phyloP scores from a whole-genome alignment of 2,888 invertebrate species.

The Agrilus biguttatus region DNA sequence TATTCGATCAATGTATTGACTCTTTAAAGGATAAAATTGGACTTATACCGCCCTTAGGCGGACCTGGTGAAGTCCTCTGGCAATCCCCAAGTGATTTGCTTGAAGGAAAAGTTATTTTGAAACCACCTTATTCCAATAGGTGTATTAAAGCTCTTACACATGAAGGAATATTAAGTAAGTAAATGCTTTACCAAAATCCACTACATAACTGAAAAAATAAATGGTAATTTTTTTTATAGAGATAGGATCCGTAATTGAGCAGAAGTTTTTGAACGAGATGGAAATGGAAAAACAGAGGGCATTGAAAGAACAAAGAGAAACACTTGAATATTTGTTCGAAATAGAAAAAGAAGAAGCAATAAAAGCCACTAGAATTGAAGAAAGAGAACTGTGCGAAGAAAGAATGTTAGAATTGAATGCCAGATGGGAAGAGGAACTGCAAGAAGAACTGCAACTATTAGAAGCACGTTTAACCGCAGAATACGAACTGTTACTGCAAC shows the following conservation, averaged over 20 bases:
- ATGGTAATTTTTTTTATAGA: constrained; percentile 11
- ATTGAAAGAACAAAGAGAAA: constrained; percentile 19
- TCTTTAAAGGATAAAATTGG: constrained; percentile 21
- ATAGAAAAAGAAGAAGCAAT: constrained; percentile 13
- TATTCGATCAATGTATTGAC: constrained; percentile 22
- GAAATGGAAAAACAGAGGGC: constrained; percentile 20
- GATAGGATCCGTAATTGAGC: constrained; percentile 23
- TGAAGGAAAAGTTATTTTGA: constrained; percentile 27
- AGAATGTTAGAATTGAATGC: constrained; percentile 9
- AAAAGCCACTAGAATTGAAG: constrained; percentile 8
- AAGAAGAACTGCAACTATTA: constrained; percentile 8
- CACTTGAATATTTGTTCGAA: constrained; percentile 12
- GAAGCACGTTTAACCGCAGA: constrained; percentile 8
- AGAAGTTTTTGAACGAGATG: constrained; percentile 20
- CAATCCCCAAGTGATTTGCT: constrained; percentile 31
- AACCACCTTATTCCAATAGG: constrained; percentile 27
- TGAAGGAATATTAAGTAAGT: constrained; percentile 26
- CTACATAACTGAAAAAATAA: neutral
- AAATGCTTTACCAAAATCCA: neutral
- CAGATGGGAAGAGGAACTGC: constrained; percentile 12
- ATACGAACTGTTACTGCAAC: constrained; percentile 10
- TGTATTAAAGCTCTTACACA: constrained; percentile 29
- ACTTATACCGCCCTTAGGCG: constrained; percentile 20
- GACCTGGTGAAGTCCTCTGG: constrained; percentile 28
- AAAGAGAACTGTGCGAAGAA: constrained; percentile 8